A percentile compares a stretch with the other conserved stretches of the same genome.
phyloP scores from a whole-genome alignment of 2,888 invertebrate genomes.

The Cataglyphis livida region DNA sequence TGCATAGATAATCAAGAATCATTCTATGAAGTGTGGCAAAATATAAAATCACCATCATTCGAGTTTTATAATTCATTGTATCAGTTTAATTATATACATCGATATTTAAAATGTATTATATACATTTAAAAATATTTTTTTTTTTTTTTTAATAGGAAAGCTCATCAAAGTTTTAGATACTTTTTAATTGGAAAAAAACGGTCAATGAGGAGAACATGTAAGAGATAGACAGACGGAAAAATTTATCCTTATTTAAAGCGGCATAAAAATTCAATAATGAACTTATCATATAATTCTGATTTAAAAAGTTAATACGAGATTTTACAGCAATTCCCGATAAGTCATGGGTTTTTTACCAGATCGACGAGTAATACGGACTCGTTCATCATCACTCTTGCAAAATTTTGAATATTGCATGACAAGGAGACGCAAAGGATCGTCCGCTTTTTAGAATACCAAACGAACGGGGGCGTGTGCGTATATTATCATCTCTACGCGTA shows the following conservation, averaged over 20 bases:
- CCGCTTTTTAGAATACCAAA: constrained; percentile 52
- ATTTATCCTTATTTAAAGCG: background rate
- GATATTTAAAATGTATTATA: constrained; percentile 3
- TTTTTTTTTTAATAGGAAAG: background rate
- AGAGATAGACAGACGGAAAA: background rate
- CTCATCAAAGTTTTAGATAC: background rate
- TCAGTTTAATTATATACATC: constrained; percentile 1
- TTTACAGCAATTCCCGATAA: background rate
- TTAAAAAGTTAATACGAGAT: too few relatives aligned
- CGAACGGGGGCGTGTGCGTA: constrained; percentile 17
- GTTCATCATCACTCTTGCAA: background rate
- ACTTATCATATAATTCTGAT: background rate
- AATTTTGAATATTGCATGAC: constrained; percentile 54
- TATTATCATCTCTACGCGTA: constrained; percentile 26
- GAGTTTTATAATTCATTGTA: background rate
- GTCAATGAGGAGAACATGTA: background rate
- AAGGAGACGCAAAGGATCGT: constrained; percentile 20
- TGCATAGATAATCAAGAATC: background rate
- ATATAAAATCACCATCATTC: background rate
- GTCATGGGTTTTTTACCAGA: background rate
- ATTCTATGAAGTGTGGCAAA: background rate
- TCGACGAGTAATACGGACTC: background rate
- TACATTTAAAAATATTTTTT: background rate
- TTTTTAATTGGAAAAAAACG: background rate
- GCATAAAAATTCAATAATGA: background rate